A percentile compares a stretch with the other conserved stretches of the same genome.
Evolutionary conservation across 2,888 invertebrate genomes (phyloP).

Genomic region (Drosophila borborema): DNA sequence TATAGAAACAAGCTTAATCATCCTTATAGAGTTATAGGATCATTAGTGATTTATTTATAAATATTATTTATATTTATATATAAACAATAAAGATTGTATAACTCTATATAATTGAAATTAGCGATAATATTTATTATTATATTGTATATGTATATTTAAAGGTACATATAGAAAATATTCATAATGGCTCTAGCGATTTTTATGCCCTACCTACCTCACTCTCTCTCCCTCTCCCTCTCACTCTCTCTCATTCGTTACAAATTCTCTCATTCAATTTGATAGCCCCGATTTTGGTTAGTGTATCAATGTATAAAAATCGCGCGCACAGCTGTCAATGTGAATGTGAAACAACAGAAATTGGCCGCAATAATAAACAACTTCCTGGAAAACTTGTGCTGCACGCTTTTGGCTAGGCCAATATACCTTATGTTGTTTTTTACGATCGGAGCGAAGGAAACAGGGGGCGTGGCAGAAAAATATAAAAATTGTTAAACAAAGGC

Average conservation of each 20-base stretch:
- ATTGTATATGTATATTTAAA: too few species aligned
- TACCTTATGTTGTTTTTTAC: conserved; percentile 55
- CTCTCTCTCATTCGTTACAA: neutral
- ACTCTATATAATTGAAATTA: too few species aligned
- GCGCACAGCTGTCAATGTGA: conserved; percentile 58
- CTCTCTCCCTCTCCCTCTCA: neutral
- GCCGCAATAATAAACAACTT: conserved; percentile 61
- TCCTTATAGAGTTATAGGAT: too few species aligned
- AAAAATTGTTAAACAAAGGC: conserved; percentile 50
- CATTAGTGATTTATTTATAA: neutral
- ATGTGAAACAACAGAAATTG: conserved; percentile 49
- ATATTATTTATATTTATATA: too few species aligned
- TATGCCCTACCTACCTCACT: too few species aligned
- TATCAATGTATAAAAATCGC: conserved; percentile 32
- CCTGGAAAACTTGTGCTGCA: conserved; percentile 68
- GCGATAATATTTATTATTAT: too few species aligned
- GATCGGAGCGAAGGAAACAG: conserved; percentile 2
- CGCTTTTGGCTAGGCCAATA: conserved; percentile 40
- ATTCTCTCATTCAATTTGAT: neutral
- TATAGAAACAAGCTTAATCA: too few species aligned
- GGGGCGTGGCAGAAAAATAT: conserved; percentile 20
- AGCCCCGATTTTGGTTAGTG: conserved; percentile 4
- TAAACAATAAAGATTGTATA: too few species aligned
- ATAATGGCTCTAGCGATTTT: too few species aligned
- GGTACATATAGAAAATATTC: too few species aligned